Conservation (phyloP, 2,113 vertebrate species). For the Delphinapterus leucas region DNA sequence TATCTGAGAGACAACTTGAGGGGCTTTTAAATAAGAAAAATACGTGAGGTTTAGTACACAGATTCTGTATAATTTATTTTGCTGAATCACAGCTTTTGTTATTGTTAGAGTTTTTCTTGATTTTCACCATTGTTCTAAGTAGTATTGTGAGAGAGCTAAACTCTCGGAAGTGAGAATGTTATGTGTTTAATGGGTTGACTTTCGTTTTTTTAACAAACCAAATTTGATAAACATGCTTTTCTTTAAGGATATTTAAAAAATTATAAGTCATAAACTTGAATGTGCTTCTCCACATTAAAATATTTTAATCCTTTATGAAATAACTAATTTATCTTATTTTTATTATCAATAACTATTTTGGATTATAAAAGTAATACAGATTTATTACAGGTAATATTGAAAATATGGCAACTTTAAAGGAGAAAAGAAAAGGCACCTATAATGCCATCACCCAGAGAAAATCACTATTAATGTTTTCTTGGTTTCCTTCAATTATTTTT, state of each 20-base stretch:
- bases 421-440: not conserved
- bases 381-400: not conserved
- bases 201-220: not conserved
- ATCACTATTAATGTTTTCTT: not conserved
- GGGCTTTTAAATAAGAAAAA: not conserved
- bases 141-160: not conserved
- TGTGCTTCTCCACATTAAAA: not conserved
- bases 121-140: not conserved
- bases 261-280: not conserved
- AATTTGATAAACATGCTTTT: not conserved
- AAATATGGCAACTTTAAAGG: not conserved
- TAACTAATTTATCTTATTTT: not conserved
- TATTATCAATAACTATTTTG: constrained; percentile 3
- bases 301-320: not conserved
- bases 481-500: not conserved
- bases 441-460: not conserved
- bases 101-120: not conserved
- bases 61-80: not conserved
- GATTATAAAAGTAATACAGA: not conserved
- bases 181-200: not conserved
- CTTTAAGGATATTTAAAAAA: not conserved
- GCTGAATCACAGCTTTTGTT: not conserved
- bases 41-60: not conserved
- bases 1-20: not conserved
- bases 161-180: not conserved